phyloP scores from a whole-genome alignment of 1,140 invertebrate species.

The Condylostylus longicornis region DNA sequence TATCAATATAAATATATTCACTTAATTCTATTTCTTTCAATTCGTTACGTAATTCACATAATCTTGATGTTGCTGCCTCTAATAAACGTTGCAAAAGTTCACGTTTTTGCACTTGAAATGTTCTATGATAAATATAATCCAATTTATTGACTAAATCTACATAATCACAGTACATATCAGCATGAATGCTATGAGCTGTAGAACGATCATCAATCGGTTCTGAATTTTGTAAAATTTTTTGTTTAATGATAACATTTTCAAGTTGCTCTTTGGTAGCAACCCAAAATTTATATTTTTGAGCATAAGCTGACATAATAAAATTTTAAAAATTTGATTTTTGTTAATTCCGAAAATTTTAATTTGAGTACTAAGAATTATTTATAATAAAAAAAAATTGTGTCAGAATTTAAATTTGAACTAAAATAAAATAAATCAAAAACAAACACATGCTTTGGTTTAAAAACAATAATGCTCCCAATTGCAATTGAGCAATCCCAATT shows the following conservation, averaged over 20 bases:
- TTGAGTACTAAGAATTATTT: too few species aligned
- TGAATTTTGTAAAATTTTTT: slow-evolving; percentile 8
- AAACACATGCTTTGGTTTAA: too few species aligned
- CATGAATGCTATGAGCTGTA: slow-evolving; percentile 12
- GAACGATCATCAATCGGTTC: slow-evolving; percentile 5
- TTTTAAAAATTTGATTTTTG: too few species aligned
- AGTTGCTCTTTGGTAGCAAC: slow-evolving; percentile 8
- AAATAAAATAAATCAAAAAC: too few species aligned
- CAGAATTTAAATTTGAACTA: too few species aligned
- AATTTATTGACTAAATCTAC: slow-evolving; percentile 22
- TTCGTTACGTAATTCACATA: slow-evolving; percentile 31
- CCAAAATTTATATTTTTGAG: slow-evolving; percentile 14
- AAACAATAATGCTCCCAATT: too few species aligned
- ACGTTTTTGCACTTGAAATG: slow-evolving; percentile 49
- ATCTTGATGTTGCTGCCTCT: slow-evolving; percentile 28
- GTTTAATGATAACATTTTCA: slow-evolving; percentile 6
- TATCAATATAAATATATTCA: slow-evolving; percentile 44
- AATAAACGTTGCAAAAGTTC: slow-evolving; percentile 36
- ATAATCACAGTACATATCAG: slow-evolving; percentile 24
- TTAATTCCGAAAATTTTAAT: too few species aligned
- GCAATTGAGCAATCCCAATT: too few species aligned
- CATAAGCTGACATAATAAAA: too few species aligned
- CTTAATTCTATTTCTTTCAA: slow-evolving; percentile 33
- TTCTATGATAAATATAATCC: slow-evolving; percentile 39
- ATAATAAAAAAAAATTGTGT: too few species aligned